Evolutionary conservation across 2,113 vertebrate genomes (phyloP).

Genomic region (Rhea pennata): DNA sequence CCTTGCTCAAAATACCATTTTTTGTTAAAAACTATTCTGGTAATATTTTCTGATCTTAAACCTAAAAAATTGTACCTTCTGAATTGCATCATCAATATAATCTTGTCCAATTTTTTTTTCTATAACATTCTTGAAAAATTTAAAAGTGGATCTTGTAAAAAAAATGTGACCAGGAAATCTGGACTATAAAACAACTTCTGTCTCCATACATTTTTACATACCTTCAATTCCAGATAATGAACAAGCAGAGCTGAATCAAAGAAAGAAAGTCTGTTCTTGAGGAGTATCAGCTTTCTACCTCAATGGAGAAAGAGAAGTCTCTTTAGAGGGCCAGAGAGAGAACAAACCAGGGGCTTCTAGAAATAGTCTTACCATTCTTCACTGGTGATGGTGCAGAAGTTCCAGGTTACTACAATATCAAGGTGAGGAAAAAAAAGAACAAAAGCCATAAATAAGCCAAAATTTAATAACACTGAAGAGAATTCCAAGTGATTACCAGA

Average conservation of each 20-base stretch:
- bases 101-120: neutral
- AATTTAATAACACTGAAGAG: neutral
- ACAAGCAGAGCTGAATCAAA: neutral
- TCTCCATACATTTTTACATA: neutral
- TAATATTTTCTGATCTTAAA: neutral
- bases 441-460: neutral
- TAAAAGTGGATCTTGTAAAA: neutral
- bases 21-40: neutral
- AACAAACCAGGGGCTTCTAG: neutral
- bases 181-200: neutral
- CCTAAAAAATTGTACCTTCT: neutral
- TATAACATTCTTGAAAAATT: neutral
- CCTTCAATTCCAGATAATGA: neutral
- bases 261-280: neutral
- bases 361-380: neutral
- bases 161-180: neutral
- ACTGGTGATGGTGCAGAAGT: neutral
- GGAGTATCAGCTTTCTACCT: neutral
- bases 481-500: slow-evolving; percentile 49
- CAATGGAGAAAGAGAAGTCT: neutral
- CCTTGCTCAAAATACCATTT: neutral
- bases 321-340: neutral
- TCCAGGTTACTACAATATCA: slow-evolving; percentile 2
- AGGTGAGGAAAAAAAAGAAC: neutral
- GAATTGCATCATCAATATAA: neutral